Percentiles rank a stretch among this genome's conserved stretches.
Evolutionary conservation across 2,113 vertebrate species (phyloP).

Genomic region (Heteronetta atricapilla): DNA sequence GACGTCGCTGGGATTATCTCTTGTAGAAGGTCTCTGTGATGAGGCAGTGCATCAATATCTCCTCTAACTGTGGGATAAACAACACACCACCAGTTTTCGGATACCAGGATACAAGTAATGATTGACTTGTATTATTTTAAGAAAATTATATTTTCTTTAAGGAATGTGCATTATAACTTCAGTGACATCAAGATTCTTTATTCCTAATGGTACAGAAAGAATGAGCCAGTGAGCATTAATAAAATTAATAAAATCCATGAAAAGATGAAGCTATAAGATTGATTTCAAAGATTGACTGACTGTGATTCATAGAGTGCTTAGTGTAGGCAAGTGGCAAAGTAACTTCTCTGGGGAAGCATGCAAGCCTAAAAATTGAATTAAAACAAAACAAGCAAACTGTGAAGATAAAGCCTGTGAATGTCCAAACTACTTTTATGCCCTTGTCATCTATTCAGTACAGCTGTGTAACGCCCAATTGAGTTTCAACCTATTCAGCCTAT

Average conservation of each 20-base stretch:
- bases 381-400: not conserved
- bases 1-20: not conserved
- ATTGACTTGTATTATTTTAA: not conserved
- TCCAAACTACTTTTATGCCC: not conserved
- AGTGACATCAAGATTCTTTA: not conserved
- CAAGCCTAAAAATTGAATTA: not conserved
- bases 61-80: not conserved
- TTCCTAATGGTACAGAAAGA: not conserved
- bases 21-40: not conserved
- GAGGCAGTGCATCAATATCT: fast-evolving
- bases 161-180: not conserved
- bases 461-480: not conserved
- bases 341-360: not conserved
- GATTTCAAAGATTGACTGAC: not conserved
- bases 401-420: not conserved
- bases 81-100: not conserved
- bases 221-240: not conserved
- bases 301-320: not conserved
- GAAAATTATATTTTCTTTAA: not conserved
- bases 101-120: not conserved
- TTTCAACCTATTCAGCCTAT: not conserved
- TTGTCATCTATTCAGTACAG: not conserved
- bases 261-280: not conserved
- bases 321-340: not conserved
- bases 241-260: not conserved